Percentiles rank a stretch among this genome's conserved stretches.
Evolutionary conservation across 1,140 invertebrate genomes (phyloP).

Genomic region (Papilio glaucus): DNA sequence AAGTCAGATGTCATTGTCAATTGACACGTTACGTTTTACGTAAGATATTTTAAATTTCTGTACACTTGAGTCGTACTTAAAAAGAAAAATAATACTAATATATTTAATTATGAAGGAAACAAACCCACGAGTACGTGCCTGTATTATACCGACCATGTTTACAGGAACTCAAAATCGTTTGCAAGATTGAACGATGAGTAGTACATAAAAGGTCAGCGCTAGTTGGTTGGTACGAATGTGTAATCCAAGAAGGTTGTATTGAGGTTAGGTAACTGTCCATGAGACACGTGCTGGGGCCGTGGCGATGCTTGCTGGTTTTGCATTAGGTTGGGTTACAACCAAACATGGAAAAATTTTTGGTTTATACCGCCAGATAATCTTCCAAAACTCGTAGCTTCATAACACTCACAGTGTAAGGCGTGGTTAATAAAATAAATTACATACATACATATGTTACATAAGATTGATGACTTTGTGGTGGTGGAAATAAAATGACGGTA

Average conservation of each 20-base stretch:
- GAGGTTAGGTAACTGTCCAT: constrained; percentile 60
- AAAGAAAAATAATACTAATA: too few species aligned
- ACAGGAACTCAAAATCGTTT: constrained; percentile 11
- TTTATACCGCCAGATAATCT: too few species aligned
- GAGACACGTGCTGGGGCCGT: constrained; percentile 44
- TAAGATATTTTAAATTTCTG: too few species aligned
- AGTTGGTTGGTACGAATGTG: constrained; percentile 43
- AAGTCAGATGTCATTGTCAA: too few species aligned
- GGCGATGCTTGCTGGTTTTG: constrained; percentile 22
- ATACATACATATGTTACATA: too few species aligned
- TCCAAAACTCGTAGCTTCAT: too few species aligned
- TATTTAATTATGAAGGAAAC: background rate
- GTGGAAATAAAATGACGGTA: too few species aligned
- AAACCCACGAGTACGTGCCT: background rate
- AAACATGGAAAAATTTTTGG: constrained; percentile 11
- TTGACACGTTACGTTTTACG: too few species aligned
- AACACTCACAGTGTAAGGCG: too few species aligned
- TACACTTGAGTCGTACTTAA: too few species aligned
- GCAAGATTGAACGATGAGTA: constrained; percentile 6
- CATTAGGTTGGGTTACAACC: constrained; percentile 21
- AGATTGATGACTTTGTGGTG: too few species aligned
- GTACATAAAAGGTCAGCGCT: constrained; percentile 39
- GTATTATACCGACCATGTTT: constrained; percentile 22
- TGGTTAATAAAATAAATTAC: too few species aligned
- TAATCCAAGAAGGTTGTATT: constrained; percentile 59